phyloP scores from a whole-genome alignment of 37 sponge, comb jelly and placozoan species.

The Geodia barretti region DNA sequence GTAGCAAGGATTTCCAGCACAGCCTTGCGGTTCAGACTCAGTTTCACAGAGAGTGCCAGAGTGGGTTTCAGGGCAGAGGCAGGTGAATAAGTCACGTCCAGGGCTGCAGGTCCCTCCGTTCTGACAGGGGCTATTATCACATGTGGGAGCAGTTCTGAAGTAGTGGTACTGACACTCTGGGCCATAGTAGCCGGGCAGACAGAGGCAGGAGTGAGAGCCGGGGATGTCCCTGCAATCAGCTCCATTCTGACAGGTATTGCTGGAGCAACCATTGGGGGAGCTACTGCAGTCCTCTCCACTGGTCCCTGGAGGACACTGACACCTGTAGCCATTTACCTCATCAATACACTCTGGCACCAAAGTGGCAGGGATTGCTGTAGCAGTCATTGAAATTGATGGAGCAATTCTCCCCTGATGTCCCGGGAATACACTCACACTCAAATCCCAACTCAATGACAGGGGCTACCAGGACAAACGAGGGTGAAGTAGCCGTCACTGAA shows the following conservation, averaged over 20 bases:
- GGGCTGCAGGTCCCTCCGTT: constrained; percentile 62
- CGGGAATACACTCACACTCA: constrained; percentile 63
- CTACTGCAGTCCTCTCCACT: constrained; percentile 61
- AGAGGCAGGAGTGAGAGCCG: constrained; percentile 23
- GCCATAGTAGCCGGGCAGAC: constrained; percentile 71
- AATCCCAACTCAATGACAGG: constrained; percentile 38
- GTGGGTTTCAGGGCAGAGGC: constrained; percentile 49
- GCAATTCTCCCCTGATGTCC: constrained; percentile 55
- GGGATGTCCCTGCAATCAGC: constrained; percentile 36
- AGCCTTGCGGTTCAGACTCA: constrained; percentile 13
- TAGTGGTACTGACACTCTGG: constrained; percentile 60
- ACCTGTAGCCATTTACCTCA: constrained; percentile 40
- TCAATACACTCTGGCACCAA: constrained; percentile 59
- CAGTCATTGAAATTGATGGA: constrained; percentile 72
- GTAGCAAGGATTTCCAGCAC: constrained; percentile 72
- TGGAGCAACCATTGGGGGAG: constrained; percentile 42
- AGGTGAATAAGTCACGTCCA: constrained; percentile 47
- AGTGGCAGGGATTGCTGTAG: constrained; percentile 61
- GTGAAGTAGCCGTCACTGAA: constrained; percentile 8
- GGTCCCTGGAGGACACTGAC: constrained; percentile 59
- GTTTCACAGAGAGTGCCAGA: constrained; percentile 40
- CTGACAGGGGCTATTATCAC: constrained; percentile 45
- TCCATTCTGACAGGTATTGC: constrained; percentile 48
- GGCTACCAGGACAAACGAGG: constrained; percentile 23
- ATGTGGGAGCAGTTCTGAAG: constrained; percentile 18